Base-by-base conservation (phyloP, 2,797 vertebrate genomes). In the Epinephelus malabaricus region DNA sequence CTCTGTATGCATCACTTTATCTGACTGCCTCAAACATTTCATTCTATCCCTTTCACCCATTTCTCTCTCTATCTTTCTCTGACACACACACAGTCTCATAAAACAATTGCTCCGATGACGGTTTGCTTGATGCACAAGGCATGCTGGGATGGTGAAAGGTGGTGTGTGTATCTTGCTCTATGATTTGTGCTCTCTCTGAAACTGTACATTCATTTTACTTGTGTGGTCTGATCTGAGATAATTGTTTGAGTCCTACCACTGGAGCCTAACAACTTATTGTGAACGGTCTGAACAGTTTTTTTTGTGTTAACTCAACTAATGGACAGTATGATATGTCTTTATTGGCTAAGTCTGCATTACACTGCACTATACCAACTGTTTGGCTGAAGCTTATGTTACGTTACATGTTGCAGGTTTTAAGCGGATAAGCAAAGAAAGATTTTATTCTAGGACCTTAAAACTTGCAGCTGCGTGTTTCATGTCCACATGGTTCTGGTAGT, bases 61-160 rank as follows among this genome's bases (percentile, higher is more conserved):
- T 19, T 49, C 23, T 58, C 13, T 68, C 21, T 49, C 38, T 56
- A 1, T 69, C 34, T 25, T 19, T 30, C 34, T 14, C 21, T 10
- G 8, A 45, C 21, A 38, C 25, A 67, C 54, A 46, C 60, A 72
- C 38, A 34, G 68, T 67, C 46, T 70, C 40, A 69, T 59, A 51
- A 85, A 69, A 79, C 68, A 68, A 12, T 54, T 74, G 17, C 77
- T 66, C 54, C 53, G 46, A 66, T 56, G 65, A 78, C 72, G 73
- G 69, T 70, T 81, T 84, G 58, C 58, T 63, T 1, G 1, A 56
- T 63, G 38, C 53, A 60, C 60, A 83, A 67, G 47, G 81, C 85
- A 87, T 91, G 78, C 70, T 86, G 79, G 71, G 74, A 69, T 81
- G 84, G 59, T 73, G 54, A 83, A 76, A 49, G 54, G 63, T 69